Evolutionary conservation across 1,140 invertebrate genomes (phyloP).

Genomic region (Pemphigus obesinymphae): DNA sequence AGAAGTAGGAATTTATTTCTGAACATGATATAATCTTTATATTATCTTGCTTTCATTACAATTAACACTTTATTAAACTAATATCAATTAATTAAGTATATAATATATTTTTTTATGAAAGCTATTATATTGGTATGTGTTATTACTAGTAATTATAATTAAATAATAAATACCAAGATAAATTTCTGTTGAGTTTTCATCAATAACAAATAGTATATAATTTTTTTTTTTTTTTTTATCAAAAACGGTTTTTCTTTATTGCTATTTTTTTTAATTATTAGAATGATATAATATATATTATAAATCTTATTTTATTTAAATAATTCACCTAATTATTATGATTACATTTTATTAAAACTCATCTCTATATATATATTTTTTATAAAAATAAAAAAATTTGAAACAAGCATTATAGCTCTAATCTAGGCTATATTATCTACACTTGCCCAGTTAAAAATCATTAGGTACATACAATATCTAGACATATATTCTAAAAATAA

Average conservation of each 20-base stretch:
- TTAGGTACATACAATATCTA: slow-evolving; percentile 19
- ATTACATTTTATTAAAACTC: slow-evolving; percentile 2
- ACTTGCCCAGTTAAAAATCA: background rate
- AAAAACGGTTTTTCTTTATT: background rate
- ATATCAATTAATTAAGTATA: background rate
- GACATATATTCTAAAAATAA: slow-evolving; percentile 4
- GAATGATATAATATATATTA: background rate
- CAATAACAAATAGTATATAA: background rate
- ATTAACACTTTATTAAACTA: background rate
- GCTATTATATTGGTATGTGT: background rate
- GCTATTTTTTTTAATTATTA: background rate
- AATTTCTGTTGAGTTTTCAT: background rate
- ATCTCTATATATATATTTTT: slow-evolving; percentile 5
- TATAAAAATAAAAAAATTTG: slow-evolving; percentile 40
- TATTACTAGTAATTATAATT: background rate
- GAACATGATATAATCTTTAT: background rate
- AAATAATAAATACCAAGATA: background rate
- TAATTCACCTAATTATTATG: background rate
- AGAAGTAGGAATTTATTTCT: background rate
- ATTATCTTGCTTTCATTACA: background rate
- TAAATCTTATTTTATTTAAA: slow-evolving; percentile 4
- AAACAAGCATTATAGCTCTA: slow-evolving; percentile 24
- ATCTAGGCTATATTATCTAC: slow-evolving; percentile 3
- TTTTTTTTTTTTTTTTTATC: background rate
- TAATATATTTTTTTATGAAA: background rate